phyloP scores from a whole-genome alignment of 2,113 vertebrate genomes.

The Syngnathus typhle region DNA sequence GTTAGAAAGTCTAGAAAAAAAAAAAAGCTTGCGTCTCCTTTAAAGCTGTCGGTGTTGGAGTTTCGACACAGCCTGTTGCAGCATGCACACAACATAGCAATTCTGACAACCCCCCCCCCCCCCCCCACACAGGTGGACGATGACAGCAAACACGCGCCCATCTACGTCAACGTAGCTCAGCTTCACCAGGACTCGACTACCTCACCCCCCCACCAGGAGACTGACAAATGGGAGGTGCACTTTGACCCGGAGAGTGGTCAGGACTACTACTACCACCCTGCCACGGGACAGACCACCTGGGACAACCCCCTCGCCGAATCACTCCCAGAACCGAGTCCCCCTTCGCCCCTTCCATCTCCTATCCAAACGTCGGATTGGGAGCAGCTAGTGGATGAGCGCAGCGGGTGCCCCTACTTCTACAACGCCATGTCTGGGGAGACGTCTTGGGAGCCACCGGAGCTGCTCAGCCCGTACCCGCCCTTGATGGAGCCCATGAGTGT shows the following conservation, averaged over 20 bases:
- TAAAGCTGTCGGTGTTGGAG: neutral
- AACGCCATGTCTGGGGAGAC: constrained; percentile 83
- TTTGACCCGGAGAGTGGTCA: constrained; percentile 78
- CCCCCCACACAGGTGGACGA: constrained; percentile 46
- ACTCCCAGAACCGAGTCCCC: constrained; percentile 28
- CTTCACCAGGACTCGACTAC: constrained; percentile 49
- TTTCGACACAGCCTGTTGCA: constrained; percentile 2
- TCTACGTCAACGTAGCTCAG: constrained; percentile 84
- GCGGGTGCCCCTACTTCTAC: constrained; percentile 82
- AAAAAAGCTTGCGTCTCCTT: neutral
- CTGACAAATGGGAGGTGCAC: constrained; percentile 82
- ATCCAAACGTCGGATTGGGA: constrained; percentile 73
- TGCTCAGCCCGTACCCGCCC: constrained; percentile 37
- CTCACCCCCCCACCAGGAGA: constrained; percentile 28
- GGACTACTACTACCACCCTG: constrained; percentile 83
- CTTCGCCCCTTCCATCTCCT: constrained; percentile 36
- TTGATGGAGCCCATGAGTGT: constrained; percentile 57
- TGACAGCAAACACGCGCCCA: constrained; percentile 51
- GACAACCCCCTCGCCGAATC: constrained; percentile 75
- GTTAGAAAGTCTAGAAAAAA: neutral
- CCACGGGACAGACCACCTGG: constrained; percentile 85
- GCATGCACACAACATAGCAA: neutral
- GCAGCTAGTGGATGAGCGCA: constrained; percentile 78
- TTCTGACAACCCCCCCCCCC: neutral
- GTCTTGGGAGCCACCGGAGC: constrained; percentile 82